Evolutionary conservation across 2,113 vertebrate species (phyloP).

Genomic region (Podarcis cretensis): DNA sequence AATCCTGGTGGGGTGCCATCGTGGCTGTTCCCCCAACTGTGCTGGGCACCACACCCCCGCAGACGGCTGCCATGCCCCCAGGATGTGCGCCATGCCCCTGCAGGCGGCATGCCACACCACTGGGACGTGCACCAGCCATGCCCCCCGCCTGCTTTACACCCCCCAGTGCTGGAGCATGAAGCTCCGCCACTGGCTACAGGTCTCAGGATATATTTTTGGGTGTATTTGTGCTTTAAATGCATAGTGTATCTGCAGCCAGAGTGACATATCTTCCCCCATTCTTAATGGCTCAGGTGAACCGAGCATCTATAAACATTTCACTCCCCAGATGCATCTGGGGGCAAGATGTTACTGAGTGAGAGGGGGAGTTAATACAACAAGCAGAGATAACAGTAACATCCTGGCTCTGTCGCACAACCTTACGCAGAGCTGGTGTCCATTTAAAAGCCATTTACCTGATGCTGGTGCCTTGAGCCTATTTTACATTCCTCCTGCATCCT

Average conservation of each 20-base stretch:
- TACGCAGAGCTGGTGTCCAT: conserved; percentile 1
- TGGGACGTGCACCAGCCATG: too few relatives aligned
- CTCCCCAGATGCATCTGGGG: not conserved
- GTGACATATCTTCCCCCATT: not conserved
- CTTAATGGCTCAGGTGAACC: not conserved
- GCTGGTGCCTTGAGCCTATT: conserved; percentile 3
- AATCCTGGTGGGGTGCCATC: too few relatives aligned
- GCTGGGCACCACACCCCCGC: too few relatives aligned
- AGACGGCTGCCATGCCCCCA: too few relatives aligned
- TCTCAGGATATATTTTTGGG: too few relatives aligned
- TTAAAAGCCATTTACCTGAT: not conserved
- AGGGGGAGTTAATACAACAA: not conserved
- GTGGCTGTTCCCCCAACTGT: too few relatives aligned
- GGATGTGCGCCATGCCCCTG: too few relatives aligned
- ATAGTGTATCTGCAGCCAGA: not conserved
- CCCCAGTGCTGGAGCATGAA: too few relatives aligned
- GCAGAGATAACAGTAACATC: not conserved
- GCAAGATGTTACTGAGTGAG: conserved; percentile 8
- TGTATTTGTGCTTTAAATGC: too few relatives aligned
- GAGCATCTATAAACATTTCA: not conserved
- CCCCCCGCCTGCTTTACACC: too few relatives aligned
- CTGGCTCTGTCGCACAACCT: not conserved
- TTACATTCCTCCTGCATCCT: conserved; percentile 1
- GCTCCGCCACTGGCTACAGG: too few relatives aligned
- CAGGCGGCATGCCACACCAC: too few relatives aligned